Conservation (phyloP, 2,888 invertebrate genomes). For the Lasioglossum zephyrum region DNA sequence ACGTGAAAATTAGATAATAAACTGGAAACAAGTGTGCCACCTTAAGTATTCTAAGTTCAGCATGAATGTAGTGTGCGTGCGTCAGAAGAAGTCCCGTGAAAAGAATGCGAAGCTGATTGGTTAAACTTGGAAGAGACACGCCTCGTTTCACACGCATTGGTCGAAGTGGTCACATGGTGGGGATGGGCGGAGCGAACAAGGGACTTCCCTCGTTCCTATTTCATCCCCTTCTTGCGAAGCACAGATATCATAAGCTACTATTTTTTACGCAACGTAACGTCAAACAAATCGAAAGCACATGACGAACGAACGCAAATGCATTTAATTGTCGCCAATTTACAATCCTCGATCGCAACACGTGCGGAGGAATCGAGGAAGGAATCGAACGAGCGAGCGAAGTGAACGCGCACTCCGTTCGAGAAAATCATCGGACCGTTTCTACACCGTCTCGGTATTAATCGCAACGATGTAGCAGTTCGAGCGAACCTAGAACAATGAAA, state of each 20-base stretch:
- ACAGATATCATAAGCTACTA: no score
- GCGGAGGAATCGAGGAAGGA: not conserved
- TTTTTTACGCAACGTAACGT: not conserved
- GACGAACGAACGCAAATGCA: slow-evolving; percentile 35
- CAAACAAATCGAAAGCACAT: slow-evolving; percentile 2
- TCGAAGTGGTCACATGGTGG: no score
- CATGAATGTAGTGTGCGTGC: not conserved
- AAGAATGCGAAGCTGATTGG: no score
- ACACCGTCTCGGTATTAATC: not conserved
- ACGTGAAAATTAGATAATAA: no score
- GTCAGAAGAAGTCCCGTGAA: no score
- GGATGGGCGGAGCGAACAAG: no score
- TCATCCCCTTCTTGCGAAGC: no score
- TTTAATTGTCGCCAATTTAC: slow-evolving; percentile 70
- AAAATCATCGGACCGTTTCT: not conserved
- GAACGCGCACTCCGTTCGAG: not conserved
- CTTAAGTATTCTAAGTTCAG: no score
- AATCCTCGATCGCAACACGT: slow-evolving; percentile 2
- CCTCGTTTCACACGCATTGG: no score
- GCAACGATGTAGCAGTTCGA: not conserved
- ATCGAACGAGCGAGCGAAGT: not conserved
- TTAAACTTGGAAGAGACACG: no score
- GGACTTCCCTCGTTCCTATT: no score
- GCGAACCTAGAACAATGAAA: not conserved
- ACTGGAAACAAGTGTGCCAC: no score